Evolutionary conservation across 2,888 invertebrate genomes (phyloP), one percentile per base, ranked within the genome.

Genomic region (Coleophora deauratella): DNA sequence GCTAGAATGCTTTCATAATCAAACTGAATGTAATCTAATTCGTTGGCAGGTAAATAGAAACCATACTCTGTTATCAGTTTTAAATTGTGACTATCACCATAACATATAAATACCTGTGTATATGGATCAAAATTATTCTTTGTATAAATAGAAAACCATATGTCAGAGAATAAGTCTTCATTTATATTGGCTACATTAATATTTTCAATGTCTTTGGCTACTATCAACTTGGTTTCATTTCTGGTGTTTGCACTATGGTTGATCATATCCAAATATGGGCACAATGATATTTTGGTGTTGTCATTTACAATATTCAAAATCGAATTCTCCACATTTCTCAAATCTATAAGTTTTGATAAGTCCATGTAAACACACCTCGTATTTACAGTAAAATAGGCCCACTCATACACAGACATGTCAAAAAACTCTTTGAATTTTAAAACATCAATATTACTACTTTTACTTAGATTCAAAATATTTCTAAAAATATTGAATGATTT

Each of bases 11-110:
- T 87, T 32, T 80, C 73, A 57, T 90, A 82, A 28, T 75, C 65
- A 56, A 94, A 88, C 39, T 85, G 73, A 38, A 93, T 87, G 64
- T 76, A 88, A 70, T 94, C 93, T 54, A 92, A 78, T 28, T 87
- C 82, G 82, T 95, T 95, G 6, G 76, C 62, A 0, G 89, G 87
- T 46, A 92, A 70, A 55, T 89, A 91, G 71, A 97, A 97, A 0
- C 97, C 97, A 81, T 97, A 97, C 59, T 97, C 95, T 0, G 91
- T 82, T 28, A 94, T 88, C n/a, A 97, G 79, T 67, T 92, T 93
- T 0, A 89, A 70, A 77, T 94, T 97, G 55, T 91, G 89, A 65
- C 96, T 93, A 32, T 90, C 85, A 1, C 97, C 97, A 65, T 97
- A 97, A 55, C 92, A 94, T 55, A 97, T 97, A 67, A 94, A 97